Evolutionary conservation across 2,797 vertebrate species (phyloP).

Genomic region (Rousettus madagascariensis): DNA sequence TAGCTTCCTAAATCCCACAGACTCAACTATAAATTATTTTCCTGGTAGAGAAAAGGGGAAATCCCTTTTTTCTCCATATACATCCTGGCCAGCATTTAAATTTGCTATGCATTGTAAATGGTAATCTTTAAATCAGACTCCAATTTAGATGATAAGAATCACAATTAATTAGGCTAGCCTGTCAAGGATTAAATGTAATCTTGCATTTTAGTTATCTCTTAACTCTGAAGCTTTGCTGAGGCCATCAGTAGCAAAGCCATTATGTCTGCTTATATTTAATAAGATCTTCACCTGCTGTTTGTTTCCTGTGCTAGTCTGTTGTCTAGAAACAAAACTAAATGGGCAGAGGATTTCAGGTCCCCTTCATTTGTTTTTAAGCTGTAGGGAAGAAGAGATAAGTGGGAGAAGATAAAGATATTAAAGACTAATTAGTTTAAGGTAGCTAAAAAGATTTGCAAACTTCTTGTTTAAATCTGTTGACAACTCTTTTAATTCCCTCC

Average conservation of each 20-base stretch:
- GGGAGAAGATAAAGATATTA: not conserved
- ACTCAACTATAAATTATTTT: constrained; percentile 21
- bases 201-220: not conserved
- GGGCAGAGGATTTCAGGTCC: not conserved
- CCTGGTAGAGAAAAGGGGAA: not conserved
- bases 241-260: not conserved
- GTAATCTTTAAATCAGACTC: constrained; percentile 56
- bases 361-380: constrained; percentile 6
- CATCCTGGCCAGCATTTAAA: constrained; percentile 37
- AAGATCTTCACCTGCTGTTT: not conserved
- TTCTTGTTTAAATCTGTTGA: constrained; percentile 34
- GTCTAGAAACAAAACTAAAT: constrained; percentile 16
- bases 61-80: not conserved
- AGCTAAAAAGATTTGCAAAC: constrained; percentile 1
- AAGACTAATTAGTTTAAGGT: not conserved
- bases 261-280: not conserved
- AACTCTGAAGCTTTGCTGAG: not conserved
- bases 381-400: not conserved
- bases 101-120: not conserved
- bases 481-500: not conserved
- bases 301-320: constrained; percentile 16
- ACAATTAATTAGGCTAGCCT: constrained; percentile 52
- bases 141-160: constrained; percentile 56
- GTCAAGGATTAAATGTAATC: constrained; percentile 18
- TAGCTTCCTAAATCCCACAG: not conserved